Evolutionary conservation across 1,140 invertebrate species (phyloP), one percentile per base, ranked within the genome.

Genomic region (Formica exsecta): DNA sequence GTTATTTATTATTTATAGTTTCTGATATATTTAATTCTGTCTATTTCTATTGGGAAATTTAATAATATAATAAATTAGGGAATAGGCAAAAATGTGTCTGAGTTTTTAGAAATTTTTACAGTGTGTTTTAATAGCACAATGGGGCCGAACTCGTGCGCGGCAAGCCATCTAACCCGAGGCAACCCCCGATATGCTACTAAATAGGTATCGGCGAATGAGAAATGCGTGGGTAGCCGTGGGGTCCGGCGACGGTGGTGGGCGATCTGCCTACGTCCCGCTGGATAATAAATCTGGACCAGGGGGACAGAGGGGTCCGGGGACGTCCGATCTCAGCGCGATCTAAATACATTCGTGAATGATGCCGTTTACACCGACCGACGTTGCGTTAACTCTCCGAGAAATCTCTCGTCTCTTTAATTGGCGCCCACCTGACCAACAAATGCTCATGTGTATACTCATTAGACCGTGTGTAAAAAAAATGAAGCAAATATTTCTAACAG

Each of bases 241-340:
- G 75, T 86, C 79, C 25, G 75, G 70, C 79, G 79, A 80, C 92
- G 51, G 85, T 90, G 89, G 93, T 93, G 93, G 93, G 92, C 92
- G 93, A 93, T 93, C 93, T 92, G 90, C 93, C 93, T 93, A 93
- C 93, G 92, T 93, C 89, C 88, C 88, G 68, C 83, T 89, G 91
- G 86, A 94, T 94, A 93, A 94, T 93, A 93, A 94, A 94, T 94
- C 92, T 94, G 87, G 86, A 92, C 86, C 86, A 11, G 22, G 5
- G 41, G 9, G 16, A 32, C 25, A 9, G 64, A 8, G 22, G 5
- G 25, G 44, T 48, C 44, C 44, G 44, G 44, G 16, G 48, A 32
- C 32, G 48, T 5, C 16, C 13, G 13, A 3, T 19, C 77, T 87
- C 85, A 85, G 71, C 86, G 90, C 90, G 93, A 93, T 94, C 91